Base-by-base conservation (phyloP, 2,888 invertebrate genomes). In the Ryuthela nishihirai region DNA sequence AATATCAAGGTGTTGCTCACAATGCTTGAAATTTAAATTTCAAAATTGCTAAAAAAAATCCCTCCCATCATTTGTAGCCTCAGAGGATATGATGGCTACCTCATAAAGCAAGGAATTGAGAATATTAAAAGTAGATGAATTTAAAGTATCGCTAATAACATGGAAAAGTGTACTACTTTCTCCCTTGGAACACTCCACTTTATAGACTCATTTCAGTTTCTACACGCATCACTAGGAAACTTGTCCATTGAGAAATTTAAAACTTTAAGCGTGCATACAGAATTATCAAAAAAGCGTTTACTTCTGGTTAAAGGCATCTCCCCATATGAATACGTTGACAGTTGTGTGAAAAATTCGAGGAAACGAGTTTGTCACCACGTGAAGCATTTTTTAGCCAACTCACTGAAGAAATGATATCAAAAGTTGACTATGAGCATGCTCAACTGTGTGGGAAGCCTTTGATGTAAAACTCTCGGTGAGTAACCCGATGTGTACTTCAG, bases 391-490 rank as follows among this genome's bases (percentile, higher is more conserved):
- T 21, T 7, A 12, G 38, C 7, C 9, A 10, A 6, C 17, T 38
- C 3, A 25, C 17, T n/a, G 43, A 2, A 17, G 43, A 43, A 25
- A 43, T 35, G 21, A 62, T 67, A 36, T 45, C 63, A 3, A 42
- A 62, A 2, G 59, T 61, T 15, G 68, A 69, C 36, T 70, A 69
- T 40, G 15, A 35, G 6, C 64, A 67, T 48, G 69, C 67, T 17
- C 2, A 38, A 38, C 12, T 1, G 64, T 69, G 2, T 71, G 65
- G 65, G 35, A 54, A 9, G 15, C 21, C 3, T 66, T 68, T 42
- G 62, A 62, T 15, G 61, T 62, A 23, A 60, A 65, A 40, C 62
- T 54, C 21, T 41, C 69, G 5, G 65, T 67, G 4, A 64, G 67
- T 40, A 65, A 65, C 62, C 62, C 26, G 64, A 65, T 44, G 25